These are phyloP conservation scores for Pseudomyrmex sp. DNA, from an alignment of 1,140 invertebrate genomes.

Conservation along the genomic window DNA sequence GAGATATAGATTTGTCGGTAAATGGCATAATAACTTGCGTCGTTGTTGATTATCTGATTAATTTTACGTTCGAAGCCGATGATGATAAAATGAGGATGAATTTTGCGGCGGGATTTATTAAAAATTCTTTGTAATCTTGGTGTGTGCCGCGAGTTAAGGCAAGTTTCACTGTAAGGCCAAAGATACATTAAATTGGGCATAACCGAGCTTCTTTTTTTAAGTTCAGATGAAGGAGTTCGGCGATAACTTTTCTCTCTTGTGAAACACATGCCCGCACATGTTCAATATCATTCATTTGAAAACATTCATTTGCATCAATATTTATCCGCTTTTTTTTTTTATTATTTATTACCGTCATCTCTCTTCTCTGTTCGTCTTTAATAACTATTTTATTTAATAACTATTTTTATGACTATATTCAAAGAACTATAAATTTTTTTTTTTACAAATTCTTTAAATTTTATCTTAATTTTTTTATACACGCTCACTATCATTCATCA, in stretches of 20 bases:
- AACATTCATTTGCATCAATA: constrained; percentile 26
- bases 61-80: constrained; percentile 77
- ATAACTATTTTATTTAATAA: neutral
- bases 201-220: constrained; percentile 67
- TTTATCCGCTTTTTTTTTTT: neutral
- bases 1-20: constrained; percentile 69
- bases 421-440: too few species aligned
- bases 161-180: constrained; percentile 84
- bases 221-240: constrained; percentile 61
- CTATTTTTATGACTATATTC: neutral
- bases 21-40: constrained; percentile 55
- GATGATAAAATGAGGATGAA: constrained; percentile 83
- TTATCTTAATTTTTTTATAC: neutral
- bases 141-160: constrained; percentile 77
- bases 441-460: neutral
- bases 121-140: constrained; percentile 86
- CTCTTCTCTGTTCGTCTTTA: neutral
- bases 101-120: constrained; percentile 77
- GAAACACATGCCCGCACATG: constrained; percentile 42
- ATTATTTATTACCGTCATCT: neutral
- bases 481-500: neutral
- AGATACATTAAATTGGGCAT: constrained; percentile 82
- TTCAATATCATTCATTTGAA: constrained; percentile 49
- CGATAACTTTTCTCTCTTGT: constrained; percentile 25
- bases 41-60: constrained; percentile 69